Evolutionary conservation across 1,140 invertebrate genomes (phyloP).

Genomic region (Cyrtorhinus lividipennis): DNA sequence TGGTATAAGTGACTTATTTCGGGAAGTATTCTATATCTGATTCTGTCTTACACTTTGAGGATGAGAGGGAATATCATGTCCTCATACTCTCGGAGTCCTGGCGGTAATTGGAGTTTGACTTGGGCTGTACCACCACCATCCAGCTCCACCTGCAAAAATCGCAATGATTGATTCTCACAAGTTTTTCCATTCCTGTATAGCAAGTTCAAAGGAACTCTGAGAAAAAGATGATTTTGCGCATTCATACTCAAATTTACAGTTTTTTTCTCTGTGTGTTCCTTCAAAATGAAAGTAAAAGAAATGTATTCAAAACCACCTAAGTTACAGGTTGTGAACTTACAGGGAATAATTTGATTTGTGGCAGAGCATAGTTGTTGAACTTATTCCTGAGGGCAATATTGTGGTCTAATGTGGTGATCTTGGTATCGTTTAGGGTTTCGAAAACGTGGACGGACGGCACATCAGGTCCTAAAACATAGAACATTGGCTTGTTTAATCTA

Average conservation of each 20-base stretch:
- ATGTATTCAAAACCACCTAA: no score
- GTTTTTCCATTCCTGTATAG: no score
- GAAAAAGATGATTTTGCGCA: no score
- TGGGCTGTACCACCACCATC: slow-evolving; percentile 36
- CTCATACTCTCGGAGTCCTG: slow-evolving; percentile 61
- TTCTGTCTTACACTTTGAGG: slow-evolving; percentile 56
- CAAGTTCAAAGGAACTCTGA: no score
- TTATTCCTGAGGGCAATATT: slow-evolving; percentile 34
- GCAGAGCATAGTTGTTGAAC: slow-evolving; percentile 36
- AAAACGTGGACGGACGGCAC: slow-evolving; percentile 46
- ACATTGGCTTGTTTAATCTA: background rate
- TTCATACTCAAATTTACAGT: no score
- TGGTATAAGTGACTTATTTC: background rate
- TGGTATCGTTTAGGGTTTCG: slow-evolving; percentile 37
- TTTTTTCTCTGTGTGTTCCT: no score
- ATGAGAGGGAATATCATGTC: slow-evolving; percentile 64
- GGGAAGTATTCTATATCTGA: no score
- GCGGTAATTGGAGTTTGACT: slow-evolving; percentile 55
- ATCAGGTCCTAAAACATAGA: slow-evolving; percentile 37
- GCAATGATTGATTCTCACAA: no score
- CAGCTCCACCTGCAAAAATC: no score
- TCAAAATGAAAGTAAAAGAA: no score
- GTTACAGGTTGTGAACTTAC: no score
- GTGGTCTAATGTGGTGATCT: slow-evolving; percentile 40
- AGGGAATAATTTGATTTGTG: slow-evolving; percentile 42